Evolutionary conservation across 2,113 vertebrate genomes (phyloP), one percentile per base, ranked within the genome.

Genomic region (Hyperopisus bebe): DNA sequence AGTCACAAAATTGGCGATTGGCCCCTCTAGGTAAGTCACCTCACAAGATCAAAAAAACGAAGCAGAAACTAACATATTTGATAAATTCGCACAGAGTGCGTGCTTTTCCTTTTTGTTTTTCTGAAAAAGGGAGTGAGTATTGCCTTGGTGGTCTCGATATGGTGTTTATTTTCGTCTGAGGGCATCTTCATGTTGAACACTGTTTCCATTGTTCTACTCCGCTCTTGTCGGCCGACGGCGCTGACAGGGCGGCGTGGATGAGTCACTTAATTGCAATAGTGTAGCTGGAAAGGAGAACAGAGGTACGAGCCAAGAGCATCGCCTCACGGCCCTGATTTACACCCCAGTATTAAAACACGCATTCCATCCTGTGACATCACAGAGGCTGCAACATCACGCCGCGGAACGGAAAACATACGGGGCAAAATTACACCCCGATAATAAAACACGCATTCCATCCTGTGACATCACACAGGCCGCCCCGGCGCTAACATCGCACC

Each of bases 91-190:
- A 46, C 3, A 35, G 48, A 13, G 2, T 7, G 11, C 11, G 2
- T n/a, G 8, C 27, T 82, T 10, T 35, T 44, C 2, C 5, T 58
- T 53, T 46, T 86, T 35, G 42, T 27, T 48, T 44, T 48, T 48
- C 48, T 85, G 6, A 11, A 84, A 84, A 4, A 47, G 42, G 39
- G 39, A 84, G 82, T 47, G 82, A 90, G 47, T 53, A 89, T 83
- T 92, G 92, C 74, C 86, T 89, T 89, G 90, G 74, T 94, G 88
- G 91, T 91, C 93, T 92, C 31, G 86, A 88, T 9, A 90, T 27
- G 5, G n/a, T 90, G 89, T 89, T 74, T 85, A 1, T 91, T 90
- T 92, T 90, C 35, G 44, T 90, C 11, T 84, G 88, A 90, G 84
- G 88, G 83, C 74, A 88, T 85, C 77, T 92, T 85, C 46, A 85